Evolutionary conservation across 2,797 vertebrate species (phyloP).

Genomic region (Dromococcyx pavoninus): DNA sequence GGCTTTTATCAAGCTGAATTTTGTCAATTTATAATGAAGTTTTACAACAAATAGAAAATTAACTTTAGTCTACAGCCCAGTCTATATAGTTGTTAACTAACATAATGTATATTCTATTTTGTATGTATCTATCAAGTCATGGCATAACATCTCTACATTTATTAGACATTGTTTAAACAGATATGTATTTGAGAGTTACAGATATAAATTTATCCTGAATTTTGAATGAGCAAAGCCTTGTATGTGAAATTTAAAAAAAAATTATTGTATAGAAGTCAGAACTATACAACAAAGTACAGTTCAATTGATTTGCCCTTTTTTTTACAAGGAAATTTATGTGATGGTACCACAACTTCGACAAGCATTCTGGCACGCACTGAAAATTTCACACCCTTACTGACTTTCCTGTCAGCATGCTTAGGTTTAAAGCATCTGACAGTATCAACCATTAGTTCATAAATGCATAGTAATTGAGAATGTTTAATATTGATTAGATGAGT

Average conservation of each 20-base stretch:
- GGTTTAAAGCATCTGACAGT: conserved; percentile 13
- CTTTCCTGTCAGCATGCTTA: background rate
- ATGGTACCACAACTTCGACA: background rate
- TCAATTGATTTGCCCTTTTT: background rate
- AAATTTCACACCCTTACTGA: conserved; percentile 3
- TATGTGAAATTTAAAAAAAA: background rate
- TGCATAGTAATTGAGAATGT: conserved; percentile 1
- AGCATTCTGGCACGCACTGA: background rate
- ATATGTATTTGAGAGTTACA: background rate
- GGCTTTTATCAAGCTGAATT: background rate
- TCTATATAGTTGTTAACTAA: background rate
- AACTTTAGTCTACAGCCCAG: background rate
- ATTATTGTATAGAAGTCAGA: background rate
- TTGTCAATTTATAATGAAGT: background rate
- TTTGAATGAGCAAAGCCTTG: background rate
- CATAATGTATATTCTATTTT: too few relatives aligned
- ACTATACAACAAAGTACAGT: background rate
- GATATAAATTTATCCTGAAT: background rate
- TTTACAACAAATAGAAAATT: background rate
- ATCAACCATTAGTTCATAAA: conserved; percentile 24
- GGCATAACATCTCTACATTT: background rate
- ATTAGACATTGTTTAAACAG: background rate
- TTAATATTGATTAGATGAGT: conserved; percentile 40
- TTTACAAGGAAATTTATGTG: background rate
- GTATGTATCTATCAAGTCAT: background rate